A percentile compares a stretch with the other conserved stretches of the same genome.
These are phyloP conservation scores for Enteromius radiatus DNA, from an alignment of 2,797 vertebrate species.

Conservation along the genomic window DNA sequence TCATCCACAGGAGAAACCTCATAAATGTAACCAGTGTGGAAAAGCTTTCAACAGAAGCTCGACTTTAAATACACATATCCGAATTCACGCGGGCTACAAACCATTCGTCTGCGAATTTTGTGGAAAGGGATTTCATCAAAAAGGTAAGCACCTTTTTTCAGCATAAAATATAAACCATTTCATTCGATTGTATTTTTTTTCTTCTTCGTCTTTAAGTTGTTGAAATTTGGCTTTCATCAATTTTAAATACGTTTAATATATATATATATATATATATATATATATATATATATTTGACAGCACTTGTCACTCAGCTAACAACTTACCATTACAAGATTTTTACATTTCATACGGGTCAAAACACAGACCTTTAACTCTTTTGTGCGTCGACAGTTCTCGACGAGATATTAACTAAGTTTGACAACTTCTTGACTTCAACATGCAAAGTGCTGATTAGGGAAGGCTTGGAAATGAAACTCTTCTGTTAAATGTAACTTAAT, in stretches of 20 bases:
- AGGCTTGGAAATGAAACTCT: constrained; percentile 63
- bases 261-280: no score
- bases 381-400: constrained; percentile 74
- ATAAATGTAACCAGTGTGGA: constrained; percentile 90
- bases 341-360: constrained; percentile 83
- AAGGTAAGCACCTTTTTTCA: constrained; percentile 75
- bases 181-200: background rate
- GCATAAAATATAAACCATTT: background rate
- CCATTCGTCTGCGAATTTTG: constrained; percentile 92
- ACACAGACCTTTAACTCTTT: constrained; percentile 75
- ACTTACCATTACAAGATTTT: constrained; percentile 73
- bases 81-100: constrained; percentile 91
- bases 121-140: constrained; percentile 92
- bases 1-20: constrained; percentile 84
- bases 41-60: constrained; percentile 93
- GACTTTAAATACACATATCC: constrained; percentile 89
- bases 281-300: no score
- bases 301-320: constrained; percentile 73
- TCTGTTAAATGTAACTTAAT: constrained; percentile 65
- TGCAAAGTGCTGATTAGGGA: constrained; percentile 79
- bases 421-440: constrained; percentile 86
- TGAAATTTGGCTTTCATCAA: background rate
- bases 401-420: constrained; percentile 90
- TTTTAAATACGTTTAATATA: constrained; percentile 10
- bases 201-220: background rate